Evolutionary conservation across 2,888 invertebrate species (phyloP).

Genomic region (Rosalia funebris): DNA sequence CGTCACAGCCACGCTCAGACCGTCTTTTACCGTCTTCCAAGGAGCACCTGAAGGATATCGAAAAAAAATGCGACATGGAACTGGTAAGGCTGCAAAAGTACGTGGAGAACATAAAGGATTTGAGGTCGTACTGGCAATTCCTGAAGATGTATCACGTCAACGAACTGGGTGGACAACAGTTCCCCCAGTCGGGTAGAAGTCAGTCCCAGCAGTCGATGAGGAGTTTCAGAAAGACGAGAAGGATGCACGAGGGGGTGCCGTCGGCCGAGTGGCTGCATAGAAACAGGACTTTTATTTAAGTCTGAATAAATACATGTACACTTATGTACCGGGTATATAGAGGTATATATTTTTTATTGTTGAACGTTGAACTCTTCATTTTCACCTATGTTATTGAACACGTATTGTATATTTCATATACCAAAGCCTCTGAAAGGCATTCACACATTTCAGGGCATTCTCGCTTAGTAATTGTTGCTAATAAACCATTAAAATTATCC

Average conservation of each 20-base stretch:
- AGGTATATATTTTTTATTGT: too few relatives aligned
- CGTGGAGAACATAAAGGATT: constrained; percentile 14
- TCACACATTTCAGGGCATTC: too few relatives aligned
- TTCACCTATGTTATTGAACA: too few relatives aligned
- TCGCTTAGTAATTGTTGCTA: too few relatives aligned
- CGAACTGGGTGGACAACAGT: neutral
- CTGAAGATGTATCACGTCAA: neutral
- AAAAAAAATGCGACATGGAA: constrained; percentile 24
- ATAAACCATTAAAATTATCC: too few relatives aligned
- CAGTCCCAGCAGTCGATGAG: neutral
- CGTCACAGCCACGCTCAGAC: neutral
- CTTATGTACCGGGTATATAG: too few relatives aligned
- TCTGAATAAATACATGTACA: too few relatives aligned
- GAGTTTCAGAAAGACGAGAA: neutral
- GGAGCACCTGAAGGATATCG: constrained; percentile 23
- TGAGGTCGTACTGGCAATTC: constrained; percentile 21
- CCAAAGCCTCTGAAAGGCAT: too few relatives aligned
- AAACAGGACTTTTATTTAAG: neutral
- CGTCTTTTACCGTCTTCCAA: neutral
- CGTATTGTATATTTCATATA: too few relatives aligned
- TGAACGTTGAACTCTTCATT: too few relatives aligned
- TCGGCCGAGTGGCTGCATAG: neutral
- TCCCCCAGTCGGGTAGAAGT: neutral
- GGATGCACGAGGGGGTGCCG: neutral
- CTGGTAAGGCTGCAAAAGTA: constrained; percentile 23